phyloP scores from a whole-genome alignment of 1,140 invertebrate species.

The Aphelenchoides besseyi region DNA sequence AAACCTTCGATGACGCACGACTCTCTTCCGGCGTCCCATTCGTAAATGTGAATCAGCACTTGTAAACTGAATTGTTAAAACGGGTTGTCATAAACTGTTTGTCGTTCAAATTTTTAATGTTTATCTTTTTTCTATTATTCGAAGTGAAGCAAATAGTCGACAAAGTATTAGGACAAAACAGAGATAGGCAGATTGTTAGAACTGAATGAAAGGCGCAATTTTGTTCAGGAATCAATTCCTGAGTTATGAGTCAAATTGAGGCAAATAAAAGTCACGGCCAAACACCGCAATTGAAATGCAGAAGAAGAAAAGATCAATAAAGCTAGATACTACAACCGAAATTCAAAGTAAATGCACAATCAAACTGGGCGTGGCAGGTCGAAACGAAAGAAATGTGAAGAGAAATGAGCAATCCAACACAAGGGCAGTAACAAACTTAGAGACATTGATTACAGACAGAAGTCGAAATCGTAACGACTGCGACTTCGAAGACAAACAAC shows the following conservation, averaged over 20 bases:
- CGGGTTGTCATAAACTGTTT: background rate
- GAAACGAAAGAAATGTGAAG: conserved; percentile 1
- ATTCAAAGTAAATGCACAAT: background rate
- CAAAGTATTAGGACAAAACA: too few relatives aligned
- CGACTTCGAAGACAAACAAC: background rate
- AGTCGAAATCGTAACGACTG: background rate
- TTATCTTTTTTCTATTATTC: background rate
- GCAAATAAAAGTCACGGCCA: background rate
- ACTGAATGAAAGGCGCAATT: background rate
- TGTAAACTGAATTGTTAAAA: background rate
- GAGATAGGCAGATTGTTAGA: background rate
- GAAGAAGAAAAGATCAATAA: background rate
- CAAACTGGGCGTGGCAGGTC: background rate
- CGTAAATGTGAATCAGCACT: background rate
- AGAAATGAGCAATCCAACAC: background rate
- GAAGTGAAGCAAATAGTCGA: background rate
- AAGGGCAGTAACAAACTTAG: background rate
- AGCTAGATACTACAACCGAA: background rate
- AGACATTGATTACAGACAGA: background rate
- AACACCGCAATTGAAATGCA: background rate
- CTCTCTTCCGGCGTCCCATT: background rate
- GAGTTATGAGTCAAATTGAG: background rate
- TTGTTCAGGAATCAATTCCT: background rate
- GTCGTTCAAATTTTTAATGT: background rate
- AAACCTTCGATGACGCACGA: background rate